Evolutionary conservation across 2,797 vertebrate species (phyloP), one percentile per base, ranked within the genome.

Genomic region (Alectoris magna): DNA sequence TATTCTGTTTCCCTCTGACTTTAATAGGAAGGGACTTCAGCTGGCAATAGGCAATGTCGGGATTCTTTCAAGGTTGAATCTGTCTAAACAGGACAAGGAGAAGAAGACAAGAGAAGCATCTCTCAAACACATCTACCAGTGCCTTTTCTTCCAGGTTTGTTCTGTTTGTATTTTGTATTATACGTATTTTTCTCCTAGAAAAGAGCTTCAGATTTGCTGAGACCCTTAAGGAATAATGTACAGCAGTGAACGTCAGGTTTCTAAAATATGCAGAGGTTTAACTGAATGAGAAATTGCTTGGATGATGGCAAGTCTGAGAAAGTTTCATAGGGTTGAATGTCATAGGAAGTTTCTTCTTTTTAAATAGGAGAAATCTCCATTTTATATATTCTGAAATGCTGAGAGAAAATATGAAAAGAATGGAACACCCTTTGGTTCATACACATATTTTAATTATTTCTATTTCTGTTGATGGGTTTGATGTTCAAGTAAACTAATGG

Each of bases 1-100:
- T 77, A 51, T 58, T 84, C 56, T 91, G 76, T 92, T 90, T 92
- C 72, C 71, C 36, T 83, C 67, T 95, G 95, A 78, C 76, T 95
- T 93, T 66, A 93, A 56, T 27, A 74, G 60, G 70, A 94, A 87
- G 14, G 26, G n/a, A 41, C 26, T 84, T 70, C 84, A 87, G 74
- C 36, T 86, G 44, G 53, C 63, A 83, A 48, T 38, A 86, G 13
- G n/a, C 69, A 84, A 34, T 78, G 70, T 63, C 36, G 89, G 55
- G 63, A 53, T 83, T 78, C 24, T 75, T 68, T 89, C 73, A 64
- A 78, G 59, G 22, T 26, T 91, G 67, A 81, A 84, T 87, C 64
- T 87, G 21, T 58, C 48, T 84, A 43, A 91, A 79, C 24, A 77
- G 17, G 15, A 21, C 43, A 76, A 81, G 76, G 34, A 63, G 72